These are phyloP conservation scores for Hestina assimilis DNA, from an alignment of 1,140 invertebrate species.

Conservation along the genomic window DNA sequence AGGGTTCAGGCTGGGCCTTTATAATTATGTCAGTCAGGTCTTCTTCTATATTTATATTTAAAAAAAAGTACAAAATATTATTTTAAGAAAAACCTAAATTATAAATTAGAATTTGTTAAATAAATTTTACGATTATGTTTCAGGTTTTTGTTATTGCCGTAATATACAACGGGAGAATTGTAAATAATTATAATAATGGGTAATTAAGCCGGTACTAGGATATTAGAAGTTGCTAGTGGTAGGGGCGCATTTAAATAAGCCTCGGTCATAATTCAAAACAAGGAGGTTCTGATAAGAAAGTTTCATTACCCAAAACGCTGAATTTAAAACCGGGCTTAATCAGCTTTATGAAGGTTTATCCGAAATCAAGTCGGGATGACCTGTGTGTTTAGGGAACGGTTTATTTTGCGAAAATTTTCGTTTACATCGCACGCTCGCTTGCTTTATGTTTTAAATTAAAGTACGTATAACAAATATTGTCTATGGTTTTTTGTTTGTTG, in stretches of 20 bases:
- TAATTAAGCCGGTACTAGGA: slow-evolving; percentile 21
- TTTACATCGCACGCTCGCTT: slow-evolving; percentile 44
- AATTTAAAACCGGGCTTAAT: slow-evolving; percentile 75
- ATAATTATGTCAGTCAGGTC: background rate
- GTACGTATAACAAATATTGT: slow-evolving; percentile 32
- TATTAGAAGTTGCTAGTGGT: slow-evolving; percentile 28
- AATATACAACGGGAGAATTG: background rate
- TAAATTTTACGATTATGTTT: too few species aligned
- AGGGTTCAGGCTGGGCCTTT: background rate
- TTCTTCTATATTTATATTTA: too few species aligned
- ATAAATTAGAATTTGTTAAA: too few species aligned
- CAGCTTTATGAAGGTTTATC: slow-evolving; percentile 64
- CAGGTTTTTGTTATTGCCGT: background rate
- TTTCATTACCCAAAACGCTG: slow-evolving; percentile 72
- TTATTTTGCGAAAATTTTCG: slow-evolving; percentile 64
- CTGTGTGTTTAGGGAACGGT: slow-evolving; percentile 69
- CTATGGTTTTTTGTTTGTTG: slow-evolving; percentile 18
- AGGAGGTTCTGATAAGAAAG: slow-evolving; percentile 68
- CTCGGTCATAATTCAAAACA: slow-evolving; percentile 63
- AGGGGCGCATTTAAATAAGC: slow-evolving; percentile 58
- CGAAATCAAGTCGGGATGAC: slow-evolving; percentile 52
- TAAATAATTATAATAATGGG: slow-evolving; percentile 26
- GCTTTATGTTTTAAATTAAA: slow-evolving; percentile 33
- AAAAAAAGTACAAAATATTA: background rate
- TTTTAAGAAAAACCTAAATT: background rate